Percentiles rank a stretch among this genome's conserved stretches.
Conservation (phyloP, 2,888 invertebrate species). For the Chymomyza procnemis region DNA sequence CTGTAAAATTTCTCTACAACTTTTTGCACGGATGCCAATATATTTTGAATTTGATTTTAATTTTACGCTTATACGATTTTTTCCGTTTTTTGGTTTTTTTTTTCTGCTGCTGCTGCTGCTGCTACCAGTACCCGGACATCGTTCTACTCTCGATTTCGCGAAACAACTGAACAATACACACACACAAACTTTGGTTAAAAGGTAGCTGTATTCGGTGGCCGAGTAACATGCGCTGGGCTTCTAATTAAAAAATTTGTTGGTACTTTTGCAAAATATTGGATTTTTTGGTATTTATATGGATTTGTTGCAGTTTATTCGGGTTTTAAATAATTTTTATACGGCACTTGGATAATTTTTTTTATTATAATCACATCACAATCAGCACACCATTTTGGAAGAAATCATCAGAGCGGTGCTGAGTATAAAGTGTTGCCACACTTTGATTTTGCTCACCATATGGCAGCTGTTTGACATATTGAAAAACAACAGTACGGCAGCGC, state of each 20-base stretch:
- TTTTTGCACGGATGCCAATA: conserved; percentile 23
- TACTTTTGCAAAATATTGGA: conserved; percentile 21
- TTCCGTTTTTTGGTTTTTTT: no score
- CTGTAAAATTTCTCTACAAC: conserved; percentile 28
- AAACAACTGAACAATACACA: conserved; percentile 55
- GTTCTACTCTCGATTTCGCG: conserved; percentile 69
- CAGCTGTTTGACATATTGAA: background rate
- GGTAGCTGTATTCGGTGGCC: conserved; percentile 16
- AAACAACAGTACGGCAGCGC: background rate
- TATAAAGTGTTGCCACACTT: no score
- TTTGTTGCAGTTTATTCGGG: conserved; percentile 13
- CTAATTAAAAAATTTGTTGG: conserved; percentile 14
- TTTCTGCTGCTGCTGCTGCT: no score
- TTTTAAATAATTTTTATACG: conserved; percentile 31
- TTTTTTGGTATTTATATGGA: conserved; percentile 7
- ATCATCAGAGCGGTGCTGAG: conserved; percentile 47
- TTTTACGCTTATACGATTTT: conserved; percentile 55
- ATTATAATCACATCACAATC: conserved; percentile 52
- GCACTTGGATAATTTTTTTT: conserved; percentile 13
- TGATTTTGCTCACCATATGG: no score
- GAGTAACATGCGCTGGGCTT: conserved; percentile 31
- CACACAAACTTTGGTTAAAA: conserved; percentile 24
- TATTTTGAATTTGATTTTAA: conserved; percentile 27
- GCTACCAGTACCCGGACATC: conserved; percentile 53
- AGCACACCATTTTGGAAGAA: conserved; percentile 54